These are phyloP conservation scores for Triplophysa siluroides DNA, from an alignment of 2,113 vertebrate genomes.

Conservation along the genomic window DNA sequence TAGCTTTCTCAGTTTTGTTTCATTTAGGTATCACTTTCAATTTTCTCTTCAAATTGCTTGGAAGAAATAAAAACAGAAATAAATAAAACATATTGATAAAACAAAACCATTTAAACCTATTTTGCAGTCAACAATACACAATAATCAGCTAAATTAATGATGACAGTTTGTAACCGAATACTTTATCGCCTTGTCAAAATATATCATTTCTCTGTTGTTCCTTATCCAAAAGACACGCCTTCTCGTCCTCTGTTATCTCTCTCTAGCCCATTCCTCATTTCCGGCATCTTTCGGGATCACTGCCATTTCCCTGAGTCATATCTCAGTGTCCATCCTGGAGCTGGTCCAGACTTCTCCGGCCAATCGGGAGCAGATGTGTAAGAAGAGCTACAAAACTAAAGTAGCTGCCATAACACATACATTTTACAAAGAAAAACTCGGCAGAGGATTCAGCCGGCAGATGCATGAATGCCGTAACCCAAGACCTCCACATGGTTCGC, in stretches of 20 bases:
- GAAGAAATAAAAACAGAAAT: too few relatives aligned
- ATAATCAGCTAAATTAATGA: constrained; percentile 17
- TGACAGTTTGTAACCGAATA: not conserved
- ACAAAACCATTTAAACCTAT: too few relatives aligned
- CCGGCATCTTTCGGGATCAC: constrained; percentile 27
- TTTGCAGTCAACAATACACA: too few relatives aligned
- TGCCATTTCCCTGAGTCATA: constrained; percentile 39
- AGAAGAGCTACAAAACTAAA: constrained; percentile 47
- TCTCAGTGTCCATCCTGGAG: constrained; percentile 49
- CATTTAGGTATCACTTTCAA: too few relatives aligned
- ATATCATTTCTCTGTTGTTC: constrained; percentile 7
- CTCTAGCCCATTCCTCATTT: constrained; percentile 3
- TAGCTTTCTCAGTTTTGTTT: too few relatives aligned
- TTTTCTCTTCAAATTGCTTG: too few relatives aligned
- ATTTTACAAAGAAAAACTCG: constrained; percentile 18
- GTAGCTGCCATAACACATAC: constrained; percentile 50
- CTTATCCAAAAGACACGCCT: not conserved
- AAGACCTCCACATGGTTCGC: constrained; percentile 36
- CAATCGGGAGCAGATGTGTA: constrained; percentile 28
- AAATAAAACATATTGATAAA: too few relatives aligned
- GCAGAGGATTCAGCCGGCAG: constrained; percentile 19
- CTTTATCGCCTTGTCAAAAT: constrained; percentile 19
- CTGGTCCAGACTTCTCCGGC: constrained; percentile 24
- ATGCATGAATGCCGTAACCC: constrained; percentile 39
- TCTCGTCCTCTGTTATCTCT: not conserved